Evolutionary conservation across 2,113 vertebrate genomes (phyloP).

Genomic region (Thomomys bottae): DNA sequence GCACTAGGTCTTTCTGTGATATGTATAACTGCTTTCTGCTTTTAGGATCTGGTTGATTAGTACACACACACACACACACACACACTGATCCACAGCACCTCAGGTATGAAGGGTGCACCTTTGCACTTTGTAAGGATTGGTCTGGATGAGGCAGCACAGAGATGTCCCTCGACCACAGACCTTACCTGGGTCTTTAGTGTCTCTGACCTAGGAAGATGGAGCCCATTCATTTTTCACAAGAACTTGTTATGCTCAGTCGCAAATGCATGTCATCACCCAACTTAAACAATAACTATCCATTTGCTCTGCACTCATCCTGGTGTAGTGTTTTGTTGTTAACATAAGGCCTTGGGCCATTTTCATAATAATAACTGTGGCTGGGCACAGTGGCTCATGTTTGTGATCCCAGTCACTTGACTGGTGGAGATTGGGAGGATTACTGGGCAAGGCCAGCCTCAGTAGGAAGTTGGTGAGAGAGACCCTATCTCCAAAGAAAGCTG

Average conservation of each 20-base stretch:
- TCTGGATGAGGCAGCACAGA: neutral
- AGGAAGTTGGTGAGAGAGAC: too few relatives aligned
- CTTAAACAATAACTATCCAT: neutral
- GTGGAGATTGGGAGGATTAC: too few relatives aligned
- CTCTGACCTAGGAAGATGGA: neutral
- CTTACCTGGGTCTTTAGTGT: neutral
- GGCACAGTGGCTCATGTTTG: too few relatives aligned
- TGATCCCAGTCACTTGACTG: too few relatives aligned
- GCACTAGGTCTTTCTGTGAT: neutral
- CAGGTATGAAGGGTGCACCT: too few relatives aligned
- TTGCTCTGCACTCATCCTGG: too few relatives aligned
- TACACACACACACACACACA: neutral
- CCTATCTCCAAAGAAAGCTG: too few relatives aligned
- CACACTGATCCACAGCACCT: neutral
- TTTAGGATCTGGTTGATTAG: neutral
- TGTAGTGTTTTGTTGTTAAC: too few relatives aligned
- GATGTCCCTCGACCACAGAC: neutral
- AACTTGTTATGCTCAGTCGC: constrained; percentile 1
- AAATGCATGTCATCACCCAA: neutral
- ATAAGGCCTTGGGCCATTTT: too few relatives aligned
- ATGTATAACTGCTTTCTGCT: neutral
- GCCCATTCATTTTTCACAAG: neutral
- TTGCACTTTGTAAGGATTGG: neutral
- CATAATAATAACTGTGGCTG: too few relatives aligned
- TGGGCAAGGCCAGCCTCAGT: too few relatives aligned